Percentiles rank a stretch among this genome's conserved stretches.
These are phyloP conservation scores for Globia sparganii DNA, from an alignment of 2,888 invertebrate genomes.

Conservation along the genomic window DNA sequence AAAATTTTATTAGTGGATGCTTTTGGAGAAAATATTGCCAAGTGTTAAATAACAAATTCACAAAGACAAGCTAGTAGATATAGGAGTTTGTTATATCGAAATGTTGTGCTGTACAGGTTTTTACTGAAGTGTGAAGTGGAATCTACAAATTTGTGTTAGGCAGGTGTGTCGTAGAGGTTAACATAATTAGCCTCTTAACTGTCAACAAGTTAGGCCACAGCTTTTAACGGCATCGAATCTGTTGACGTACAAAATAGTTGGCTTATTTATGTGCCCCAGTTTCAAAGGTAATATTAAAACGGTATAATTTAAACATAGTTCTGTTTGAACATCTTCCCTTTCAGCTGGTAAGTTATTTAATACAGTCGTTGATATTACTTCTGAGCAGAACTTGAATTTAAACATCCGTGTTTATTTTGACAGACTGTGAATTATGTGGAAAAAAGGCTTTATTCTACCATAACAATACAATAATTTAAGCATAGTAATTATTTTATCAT, in stretches of 20 bases:
- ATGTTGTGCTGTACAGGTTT: slow-evolving; percentile 19
- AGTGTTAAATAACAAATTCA: slow-evolving; percentile 62
- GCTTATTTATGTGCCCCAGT: slow-evolving; percentile 47
- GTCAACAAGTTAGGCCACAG: slow-evolving; percentile 42
- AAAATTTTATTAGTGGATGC: slow-evolving; percentile 77
- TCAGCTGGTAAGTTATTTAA: slow-evolving; percentile 5
- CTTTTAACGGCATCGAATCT: slow-evolving; percentile 47
- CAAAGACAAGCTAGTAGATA: slow-evolving; percentile 22
- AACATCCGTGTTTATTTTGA: background rate
- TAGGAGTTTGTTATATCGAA: slow-evolving; percentile 33
- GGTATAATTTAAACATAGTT: slow-evolving; percentile 44
- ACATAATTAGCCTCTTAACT: slow-evolving; percentile 58
- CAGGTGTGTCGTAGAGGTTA: slow-evolving; percentile 32
- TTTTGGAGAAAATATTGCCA: slow-evolving; percentile 56
- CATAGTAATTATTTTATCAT: too few relatives aligned
- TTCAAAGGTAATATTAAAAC: slow-evolving; percentile 44
- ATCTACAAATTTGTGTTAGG: slow-evolving; percentile 35
- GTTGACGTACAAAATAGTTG: slow-evolving; percentile 41
- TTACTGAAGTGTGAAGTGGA: slow-evolving; percentile 27
- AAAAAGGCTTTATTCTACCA: too few relatives aligned
- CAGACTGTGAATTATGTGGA: background rate
- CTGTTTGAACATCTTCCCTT: slow-evolving; percentile 37
- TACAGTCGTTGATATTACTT: slow-evolving; percentile 12
- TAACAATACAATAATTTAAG: too few relatives aligned
- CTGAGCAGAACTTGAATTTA: slow-evolving; percentile 24